Evolutionary conservation across 2,113 vertebrate genomes (phyloP).

Genomic region (Meleagris gallopavo): DNA sequence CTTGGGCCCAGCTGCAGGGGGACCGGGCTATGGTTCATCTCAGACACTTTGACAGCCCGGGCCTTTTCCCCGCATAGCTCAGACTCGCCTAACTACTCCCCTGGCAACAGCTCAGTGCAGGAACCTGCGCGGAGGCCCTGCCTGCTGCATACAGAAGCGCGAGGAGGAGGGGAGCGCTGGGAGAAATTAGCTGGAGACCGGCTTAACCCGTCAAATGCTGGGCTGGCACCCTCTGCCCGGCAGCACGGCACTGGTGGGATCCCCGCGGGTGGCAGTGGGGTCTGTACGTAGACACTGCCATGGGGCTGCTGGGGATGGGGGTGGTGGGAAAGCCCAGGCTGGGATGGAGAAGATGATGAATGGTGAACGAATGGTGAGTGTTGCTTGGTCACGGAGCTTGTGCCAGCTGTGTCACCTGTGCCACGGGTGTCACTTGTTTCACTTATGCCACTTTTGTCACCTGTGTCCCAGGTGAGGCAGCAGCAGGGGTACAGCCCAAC

Average conservation of each 20-base stretch:
- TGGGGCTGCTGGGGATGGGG: not conserved
- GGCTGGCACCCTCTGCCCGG: not conserved
- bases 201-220: slow-evolving; percentile 70
- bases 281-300: fast-evolving
- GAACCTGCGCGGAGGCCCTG: slow-evolving; percentile 71
- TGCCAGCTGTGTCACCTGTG: not conserved
- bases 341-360: not conserved
- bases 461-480: not conserved
- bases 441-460: not conserved
- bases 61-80: slow-evolving; percentile 92
- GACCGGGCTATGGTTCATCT: slow-evolving; percentile 85
- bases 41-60: slow-evolving; percentile 92
- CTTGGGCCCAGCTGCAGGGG: slow-evolving; percentile 89
- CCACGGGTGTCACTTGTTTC: too few species aligned
- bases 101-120: slow-evolving; percentile 90
- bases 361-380: fast-evolving
- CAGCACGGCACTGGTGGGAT: not conserved
- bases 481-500: not conserved
- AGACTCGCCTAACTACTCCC: slow-evolving; percentile 86
- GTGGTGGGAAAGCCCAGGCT: not conserved
- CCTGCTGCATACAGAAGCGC: slow-evolving; percentile 75
- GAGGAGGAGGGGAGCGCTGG: slow-evolving; percentile 60
- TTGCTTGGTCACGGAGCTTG: not conserved
- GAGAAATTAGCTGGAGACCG: slow-evolving; percentile 58
- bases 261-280: not conserved